These are phyloP conservation scores for Lysandra coridon DNA, from an alignment of 2,888 invertebrate species.

Conservation along the genomic window DNA sequence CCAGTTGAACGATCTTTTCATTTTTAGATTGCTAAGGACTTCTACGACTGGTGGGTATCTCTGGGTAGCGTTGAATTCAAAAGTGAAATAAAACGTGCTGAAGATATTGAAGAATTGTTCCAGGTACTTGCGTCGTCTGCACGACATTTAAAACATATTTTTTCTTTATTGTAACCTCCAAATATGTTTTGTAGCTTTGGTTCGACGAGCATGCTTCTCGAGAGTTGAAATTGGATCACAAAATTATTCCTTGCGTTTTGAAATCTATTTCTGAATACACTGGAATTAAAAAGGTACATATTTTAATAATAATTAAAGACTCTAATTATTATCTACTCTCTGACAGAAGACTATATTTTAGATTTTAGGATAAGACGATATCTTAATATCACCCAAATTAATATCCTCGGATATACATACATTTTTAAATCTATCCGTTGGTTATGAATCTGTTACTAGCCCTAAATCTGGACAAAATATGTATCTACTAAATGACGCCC, in stretches of 20 bases:
- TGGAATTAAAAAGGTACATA: conserved; percentile 54
- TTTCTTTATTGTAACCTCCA: neutral
- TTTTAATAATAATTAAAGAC: neutral
- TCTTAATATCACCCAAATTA: too few species aligned
- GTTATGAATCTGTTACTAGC: too few species aligned
- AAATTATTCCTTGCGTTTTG: conserved; percentile 69
- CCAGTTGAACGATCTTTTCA: too few species aligned
- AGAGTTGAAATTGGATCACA: conserved; percentile 65
- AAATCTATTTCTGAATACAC: conserved; percentile 59
- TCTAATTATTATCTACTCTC: neutral
- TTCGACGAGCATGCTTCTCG: conserved; percentile 74
- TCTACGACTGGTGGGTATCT: conserved; percentile 77
- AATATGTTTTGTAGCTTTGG: conserved; percentile 60
- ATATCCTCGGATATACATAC: too few species aligned
- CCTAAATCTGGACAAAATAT: too few species aligned
- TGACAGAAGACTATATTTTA: neutral
- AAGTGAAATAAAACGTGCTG: conserved; percentile 72
- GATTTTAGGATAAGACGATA: too few species aligned
- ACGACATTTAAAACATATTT: neutral
- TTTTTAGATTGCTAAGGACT: conserved; percentile 75
- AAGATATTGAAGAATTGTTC: conserved; percentile 79
- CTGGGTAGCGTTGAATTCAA: conserved; percentile 73
- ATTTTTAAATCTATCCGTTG: too few species aligned
- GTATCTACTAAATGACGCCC: too few species aligned
- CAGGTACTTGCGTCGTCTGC: conserved; percentile 56